These are phyloP conservation scores for Myioborus melanocephalus DNA, from an alignment of 2,797 vertebrate genomes.

Conservation along the genomic window DNA sequence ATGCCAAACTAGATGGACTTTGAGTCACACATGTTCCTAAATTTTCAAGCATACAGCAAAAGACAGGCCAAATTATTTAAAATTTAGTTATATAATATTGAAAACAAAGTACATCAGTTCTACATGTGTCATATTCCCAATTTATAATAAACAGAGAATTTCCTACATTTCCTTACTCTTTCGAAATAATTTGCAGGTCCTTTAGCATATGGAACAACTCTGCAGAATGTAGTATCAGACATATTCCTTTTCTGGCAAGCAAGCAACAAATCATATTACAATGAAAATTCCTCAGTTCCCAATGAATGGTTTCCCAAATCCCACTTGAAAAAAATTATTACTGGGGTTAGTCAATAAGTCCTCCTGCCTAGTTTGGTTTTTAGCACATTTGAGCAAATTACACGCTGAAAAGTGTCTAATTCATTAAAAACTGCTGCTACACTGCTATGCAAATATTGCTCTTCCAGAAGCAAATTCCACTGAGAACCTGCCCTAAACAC, in stretches of 20 bases:
- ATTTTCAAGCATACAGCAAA: not conserved
- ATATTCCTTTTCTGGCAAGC: not conserved
- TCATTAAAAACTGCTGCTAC: not conserved
- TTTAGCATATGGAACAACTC: not conserved
- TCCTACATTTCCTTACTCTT: not conserved
- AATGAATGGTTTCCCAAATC: not conserved
- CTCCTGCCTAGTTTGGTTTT: not conserved
- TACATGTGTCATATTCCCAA: not conserved
- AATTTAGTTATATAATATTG: not conserved
- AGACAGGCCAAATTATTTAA: not conserved
- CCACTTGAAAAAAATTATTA: not conserved
- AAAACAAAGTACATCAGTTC: not conserved
- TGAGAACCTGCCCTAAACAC: constrained; percentile 6
- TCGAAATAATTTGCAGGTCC: not conserved
- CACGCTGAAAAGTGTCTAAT: not conserved
- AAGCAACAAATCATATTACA: not conserved
- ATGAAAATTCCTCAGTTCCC: not conserved
- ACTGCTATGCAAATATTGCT: not conserved
- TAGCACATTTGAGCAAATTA: not conserved
- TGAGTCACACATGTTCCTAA: not conserved
- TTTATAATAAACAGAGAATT: not conserved
- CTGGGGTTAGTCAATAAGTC: not conserved
- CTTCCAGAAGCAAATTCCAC: not conserved
- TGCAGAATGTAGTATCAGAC: not conserved
- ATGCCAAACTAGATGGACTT: not conserved